phyloP scores from a whole-genome alignment of 2,113 vertebrate species.

The rabbit (Oryctolagus cuniculus) region DNA sequence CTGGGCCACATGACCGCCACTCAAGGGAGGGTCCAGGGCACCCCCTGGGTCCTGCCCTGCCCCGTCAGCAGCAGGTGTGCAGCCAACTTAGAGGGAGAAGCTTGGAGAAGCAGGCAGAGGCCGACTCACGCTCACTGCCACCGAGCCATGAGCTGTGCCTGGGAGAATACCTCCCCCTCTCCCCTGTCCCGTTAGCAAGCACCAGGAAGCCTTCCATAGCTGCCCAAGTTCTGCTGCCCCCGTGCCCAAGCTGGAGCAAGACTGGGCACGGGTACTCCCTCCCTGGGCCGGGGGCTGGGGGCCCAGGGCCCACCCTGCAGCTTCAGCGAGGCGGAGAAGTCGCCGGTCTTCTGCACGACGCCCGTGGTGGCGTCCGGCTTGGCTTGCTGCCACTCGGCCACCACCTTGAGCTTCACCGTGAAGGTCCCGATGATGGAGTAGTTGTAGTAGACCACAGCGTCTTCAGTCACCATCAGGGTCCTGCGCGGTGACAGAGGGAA shows the following conservation, averaged over 20 bases:
- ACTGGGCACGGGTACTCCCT: fast-evolving
- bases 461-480: constrained; percentile 88
- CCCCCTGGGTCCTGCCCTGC: no score
- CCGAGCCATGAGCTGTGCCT: no score
- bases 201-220: background rate
- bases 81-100: background rate
- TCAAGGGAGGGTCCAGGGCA: background rate
- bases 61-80: background rate
- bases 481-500: constrained; percentile 77
- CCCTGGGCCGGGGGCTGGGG: fast-evolving
- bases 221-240: background rate
- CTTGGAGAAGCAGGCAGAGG: background rate
- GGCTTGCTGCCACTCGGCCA: constrained; percentile 83
- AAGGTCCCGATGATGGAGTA: constrained; percentile 88
- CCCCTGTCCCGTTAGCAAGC: fast-evolving
- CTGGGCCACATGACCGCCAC: background rate
- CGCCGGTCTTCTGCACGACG: constrained; percentile 83
- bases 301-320: constrained; percentile 88
- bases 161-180: background rate
- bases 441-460: constrained; percentile 88
- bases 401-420: constrained; percentile 88
- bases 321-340: constrained; percentile 88
- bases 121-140: background rate
- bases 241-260: background rate
- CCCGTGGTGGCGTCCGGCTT: background rate